These are phyloP conservation scores for Chromoteleia sp. DNA, from an alignment of 2,888 invertebrate species.

Conservation along the genomic window DNA sequence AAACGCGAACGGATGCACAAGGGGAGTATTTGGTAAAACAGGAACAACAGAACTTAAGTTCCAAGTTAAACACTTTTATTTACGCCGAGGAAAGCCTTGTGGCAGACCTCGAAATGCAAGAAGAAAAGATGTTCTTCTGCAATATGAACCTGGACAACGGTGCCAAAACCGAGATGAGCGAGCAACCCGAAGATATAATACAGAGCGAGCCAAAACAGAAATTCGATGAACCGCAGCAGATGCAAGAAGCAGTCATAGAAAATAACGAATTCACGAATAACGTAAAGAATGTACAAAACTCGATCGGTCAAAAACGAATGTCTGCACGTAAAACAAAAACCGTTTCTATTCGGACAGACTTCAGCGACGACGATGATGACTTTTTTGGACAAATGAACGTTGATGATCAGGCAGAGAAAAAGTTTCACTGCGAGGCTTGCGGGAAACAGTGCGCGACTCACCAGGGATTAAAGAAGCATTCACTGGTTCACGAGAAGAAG, in stretches of 20 bases:
- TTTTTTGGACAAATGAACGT: slow-evolving; percentile 75
- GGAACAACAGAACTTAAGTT: slow-evolving; percentile 71
- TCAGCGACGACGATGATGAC: slow-evolving; percentile 77
- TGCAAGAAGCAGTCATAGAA: background rate
- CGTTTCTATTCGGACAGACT: slow-evolving; percentile 72
- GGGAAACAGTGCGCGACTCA: slow-evolving; percentile 79
- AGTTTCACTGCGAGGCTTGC: slow-evolving; percentile 80
- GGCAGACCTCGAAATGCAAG: slow-evolving; percentile 68
- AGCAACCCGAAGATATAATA: background rate
- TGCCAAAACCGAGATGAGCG: slow-evolving; percentile 48
- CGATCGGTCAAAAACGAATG: slow-evolving; percentile 73
- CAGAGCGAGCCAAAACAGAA: slow-evolving; percentile 64
- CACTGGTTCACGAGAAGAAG: slow-evolving; percentile 81
- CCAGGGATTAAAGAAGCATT: slow-evolving; percentile 82
- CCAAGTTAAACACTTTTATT: slow-evolving; percentile 71
- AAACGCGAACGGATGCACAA: slow-evolving; percentile 73
- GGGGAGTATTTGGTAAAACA: slow-evolving; percentile 80
- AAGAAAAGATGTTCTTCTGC: slow-evolving; percentile 76
- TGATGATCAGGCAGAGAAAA: slow-evolving; percentile 74
- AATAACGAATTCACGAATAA: slow-evolving; percentile 2
- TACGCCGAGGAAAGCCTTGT: slow-evolving; percentile 72
- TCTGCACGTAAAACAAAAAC: slow-evolving; percentile 77
- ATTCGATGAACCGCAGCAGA: slow-evolving; percentile 60
- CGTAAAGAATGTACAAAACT: slow-evolving; percentile 34
- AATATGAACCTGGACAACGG: slow-evolving; percentile 72